Base-by-base conservation (phyloP, 2,888 invertebrate genomes). In the Augiades crinisus region DNA sequence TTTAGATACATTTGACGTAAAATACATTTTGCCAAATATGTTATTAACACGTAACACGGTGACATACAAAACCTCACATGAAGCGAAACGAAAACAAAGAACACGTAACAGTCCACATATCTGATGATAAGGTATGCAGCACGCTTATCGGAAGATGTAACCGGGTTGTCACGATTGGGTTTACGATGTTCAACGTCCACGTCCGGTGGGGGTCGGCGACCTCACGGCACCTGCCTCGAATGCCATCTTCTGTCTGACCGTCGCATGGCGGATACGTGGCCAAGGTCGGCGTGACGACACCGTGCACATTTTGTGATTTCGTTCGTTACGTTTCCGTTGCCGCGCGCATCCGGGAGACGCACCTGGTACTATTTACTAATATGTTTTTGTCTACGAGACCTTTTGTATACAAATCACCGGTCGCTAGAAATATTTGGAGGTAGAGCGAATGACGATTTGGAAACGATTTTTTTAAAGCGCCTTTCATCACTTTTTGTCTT, bases 181-280 rank as follows among this genome's bases (percentile, higher is more conserved):
- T 47, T 40, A 47, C 30, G 43, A 43, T 12, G 30, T 70, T 67
- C 73, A 76, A 72, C 61, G 62, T 66, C 65, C 53, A 67, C 62
- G 65, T 72, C 62, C 63, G 68, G 61, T 63, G 80, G 19, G n/a
- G 40, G 49, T 49, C 58, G 50, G 78, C 75, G 67, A 55, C 60
- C 71, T 75, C 71, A 58, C 61, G 72, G 71, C 82, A 84, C 84
- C 83, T 84, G 86, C 68, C 61, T 70, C 68, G 71, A 68, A 67
- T 69, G 65, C 64, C 66, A 67, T 65, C 68, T 64, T 65, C 62
- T 22, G 41, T 34, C 34, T 24, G 33, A 33, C 33, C 24, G 40
- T 49, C 63, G 65, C 40, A 51, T 53, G 31, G 36, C 60, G 59
- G 58, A 58, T 60, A 55, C 55, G 46, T 54, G 49, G 37, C 54